Base-by-base conservation (phyloP, 1,140 invertebrate genomes). In the Piezodorus guildinii region DNA sequence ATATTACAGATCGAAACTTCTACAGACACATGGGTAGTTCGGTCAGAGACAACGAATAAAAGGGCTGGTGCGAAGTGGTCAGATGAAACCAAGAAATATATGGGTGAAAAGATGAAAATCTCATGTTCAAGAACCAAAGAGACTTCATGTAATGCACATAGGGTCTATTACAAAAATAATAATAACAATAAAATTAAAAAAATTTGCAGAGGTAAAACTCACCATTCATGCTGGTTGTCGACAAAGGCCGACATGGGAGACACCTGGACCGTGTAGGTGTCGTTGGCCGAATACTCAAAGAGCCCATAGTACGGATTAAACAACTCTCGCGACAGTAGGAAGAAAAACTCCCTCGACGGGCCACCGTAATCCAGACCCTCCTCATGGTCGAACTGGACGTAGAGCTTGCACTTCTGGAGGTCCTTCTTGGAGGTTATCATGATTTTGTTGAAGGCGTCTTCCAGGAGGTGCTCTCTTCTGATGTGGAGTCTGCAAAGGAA, bases 221-320 rank as follows among this genome's bases (percentile, higher is more conserved):
- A 88, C 94, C 95, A 98, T 75, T 97, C 93, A 69, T 95, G 90
- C 72, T 94, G 88, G 74, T 97, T 95, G 71, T 98, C 94, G n/a
- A 98, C 94, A 73, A 97, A 96, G 0, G 91, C 89, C 14, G 94
- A 97, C 86, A 98, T 90, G 0, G 95, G 93, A 45, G 93, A 96
- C 65, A 98, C 90, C 79, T 98, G 94, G 17, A 98, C 94, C 1
- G 94, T 98, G 74, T 98, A 98, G 17, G 93, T 95, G 72, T 98
- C 93, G 75, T 95, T 96, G 19, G 94, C 94, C 0, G 94, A 96
- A 75, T 98, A 98, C 78, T 98, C 96, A 76, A 98, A 98, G 17
- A 98, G 81, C 4, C 94, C 95, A 72, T 98, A 98, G 74, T 97
- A 97, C 0, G 95, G 95, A 79, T 98, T 98, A 77, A 98, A 98